These are phyloP conservation scores for Drosophila nikananu DNA, from an alignment of 1,140 invertebrate species.

Conservation along the genomic window DNA sequence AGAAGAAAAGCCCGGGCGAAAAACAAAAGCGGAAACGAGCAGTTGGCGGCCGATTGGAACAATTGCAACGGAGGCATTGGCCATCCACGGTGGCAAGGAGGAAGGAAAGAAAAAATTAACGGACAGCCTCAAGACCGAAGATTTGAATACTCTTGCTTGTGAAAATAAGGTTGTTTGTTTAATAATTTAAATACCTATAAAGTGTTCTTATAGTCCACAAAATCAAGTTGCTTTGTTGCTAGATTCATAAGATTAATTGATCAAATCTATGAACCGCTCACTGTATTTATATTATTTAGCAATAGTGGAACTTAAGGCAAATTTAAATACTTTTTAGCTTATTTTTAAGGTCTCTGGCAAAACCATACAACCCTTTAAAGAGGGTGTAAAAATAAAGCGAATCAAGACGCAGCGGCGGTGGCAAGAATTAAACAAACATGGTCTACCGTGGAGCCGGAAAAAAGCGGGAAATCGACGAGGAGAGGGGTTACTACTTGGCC, in stretches of 20 bases:
- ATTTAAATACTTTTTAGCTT: too few species aligned
- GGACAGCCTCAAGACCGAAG: not conserved
- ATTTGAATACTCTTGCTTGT: not conserved
- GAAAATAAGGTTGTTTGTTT: too few species aligned
- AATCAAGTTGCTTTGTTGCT: too few species aligned
- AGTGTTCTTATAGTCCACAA: too few species aligned
- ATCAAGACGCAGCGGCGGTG: constrained; percentile 64
- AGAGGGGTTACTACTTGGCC: constrained; percentile 46
- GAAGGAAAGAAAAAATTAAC: constrained; percentile 8
- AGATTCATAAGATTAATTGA: too few species aligned
- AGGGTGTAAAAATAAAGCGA: constrained; percentile 18
- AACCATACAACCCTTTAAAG: not conserved
- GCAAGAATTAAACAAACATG: constrained; percentile 82
- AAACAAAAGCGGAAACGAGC: constrained; percentile 80
- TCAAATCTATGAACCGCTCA: too few species aligned
- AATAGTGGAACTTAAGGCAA: too few species aligned
- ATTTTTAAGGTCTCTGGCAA: too few species aligned
- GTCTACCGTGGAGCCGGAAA: constrained; percentile 36
- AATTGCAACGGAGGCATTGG: constrained; percentile 64
- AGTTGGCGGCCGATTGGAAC: constrained; percentile 80
- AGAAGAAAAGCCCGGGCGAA: constrained; percentile 65
- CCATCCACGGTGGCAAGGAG: constrained; percentile 15
- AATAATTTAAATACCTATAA: too few species aligned
- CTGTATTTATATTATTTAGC: too few species aligned
- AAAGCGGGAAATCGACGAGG: constrained; percentile 8